phyloP scores from a whole-genome alignment of 37 sponge, comb jelly and placozoan genomes.

The Bolinopsis microptera region DNA sequence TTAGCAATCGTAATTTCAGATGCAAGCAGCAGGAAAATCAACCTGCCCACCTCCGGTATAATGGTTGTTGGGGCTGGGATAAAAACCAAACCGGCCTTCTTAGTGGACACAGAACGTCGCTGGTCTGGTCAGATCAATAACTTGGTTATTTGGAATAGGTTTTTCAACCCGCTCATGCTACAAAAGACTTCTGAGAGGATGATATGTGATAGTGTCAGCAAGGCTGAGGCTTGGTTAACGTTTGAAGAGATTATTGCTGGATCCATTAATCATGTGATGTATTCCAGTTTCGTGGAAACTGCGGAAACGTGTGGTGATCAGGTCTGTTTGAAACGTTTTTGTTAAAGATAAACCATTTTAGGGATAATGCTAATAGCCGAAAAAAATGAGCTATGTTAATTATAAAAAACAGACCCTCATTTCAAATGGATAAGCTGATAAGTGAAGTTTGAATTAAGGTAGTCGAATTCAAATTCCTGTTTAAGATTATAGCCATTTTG shows the following conservation, averaged over 20 bases:
- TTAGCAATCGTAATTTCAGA: too few relatives aligned
- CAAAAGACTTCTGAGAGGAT: background rate
- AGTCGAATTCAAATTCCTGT: too few relatives aligned
- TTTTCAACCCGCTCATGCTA: slow-evolving; percentile 41
- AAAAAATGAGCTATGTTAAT: too few relatives aligned
- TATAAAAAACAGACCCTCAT: too few relatives aligned
- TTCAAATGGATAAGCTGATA: too few relatives aligned
- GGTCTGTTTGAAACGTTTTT: background rate
- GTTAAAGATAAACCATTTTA: too few relatives aligned
- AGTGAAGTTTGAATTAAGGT: too few relatives aligned
- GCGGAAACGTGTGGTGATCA: background rate
- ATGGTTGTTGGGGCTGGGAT: background rate
- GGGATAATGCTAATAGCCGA: too few relatives aligned
- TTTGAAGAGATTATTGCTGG: slow-evolving; percentile 34
- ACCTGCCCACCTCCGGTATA: background rate
- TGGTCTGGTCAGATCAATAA: slow-evolving; percentile 16
- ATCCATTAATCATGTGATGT: background rate
- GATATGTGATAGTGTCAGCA: background rate
- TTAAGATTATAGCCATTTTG: too few relatives aligned
- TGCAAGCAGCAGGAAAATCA: slow-evolving; percentile 3
- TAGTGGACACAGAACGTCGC: background rate
- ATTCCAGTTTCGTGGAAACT: background rate
- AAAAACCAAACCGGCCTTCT: background rate
- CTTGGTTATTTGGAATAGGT: slow-evolving; percentile 32
- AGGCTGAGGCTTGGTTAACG: slow-evolving; percentile 1